Conservation (phyloP, 2,888 invertebrate genomes). For the Acanthococcus lagerstroemiae region DNA sequence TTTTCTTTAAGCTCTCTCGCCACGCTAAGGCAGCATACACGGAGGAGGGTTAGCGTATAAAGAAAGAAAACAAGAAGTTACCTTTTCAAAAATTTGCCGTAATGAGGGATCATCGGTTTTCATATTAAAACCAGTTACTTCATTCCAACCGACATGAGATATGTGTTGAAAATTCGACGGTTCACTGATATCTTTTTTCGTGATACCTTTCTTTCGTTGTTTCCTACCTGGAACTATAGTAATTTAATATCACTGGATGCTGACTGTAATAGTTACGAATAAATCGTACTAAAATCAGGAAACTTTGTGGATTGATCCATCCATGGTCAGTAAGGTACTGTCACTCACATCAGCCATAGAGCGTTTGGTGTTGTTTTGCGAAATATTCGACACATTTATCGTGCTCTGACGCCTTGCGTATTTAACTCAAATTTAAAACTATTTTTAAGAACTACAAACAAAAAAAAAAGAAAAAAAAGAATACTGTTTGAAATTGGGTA, state of each 20-base stretch:
- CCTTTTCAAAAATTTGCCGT: conserved; percentile 58
- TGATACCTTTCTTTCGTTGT: conserved; percentile 46
- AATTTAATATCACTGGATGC: background rate
- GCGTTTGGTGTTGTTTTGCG: conserved; percentile 3
- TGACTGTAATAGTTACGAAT: background rate
- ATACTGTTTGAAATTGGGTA: conserved; percentile 38
- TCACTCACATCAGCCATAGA: conserved; percentile 3
- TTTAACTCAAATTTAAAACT: too few species aligned
- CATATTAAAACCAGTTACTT: conserved; percentile 69
- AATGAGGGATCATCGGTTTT: conserved; percentile 49
- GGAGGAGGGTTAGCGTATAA: too few species aligned
- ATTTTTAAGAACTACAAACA: background rate
- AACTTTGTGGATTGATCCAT: background rate
- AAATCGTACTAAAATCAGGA: background rate
- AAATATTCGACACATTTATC: background rate
- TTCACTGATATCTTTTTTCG: conserved; percentile 80
- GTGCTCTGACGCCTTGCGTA: background rate
- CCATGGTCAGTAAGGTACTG: background rate
- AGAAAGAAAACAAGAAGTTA: too few species aligned
- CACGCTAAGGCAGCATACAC: too few species aligned
- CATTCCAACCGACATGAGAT: conserved; percentile 90
- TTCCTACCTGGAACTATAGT: conserved; percentile 29
- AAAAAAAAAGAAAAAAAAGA: background rate
- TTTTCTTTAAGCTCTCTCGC: too few species aligned
- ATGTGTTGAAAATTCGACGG: conserved; percentile 82